A percentile compares a stretch with the other conserved stretches of the same genome.
These are phyloP conservation scores for Drymonia ruficornis DNA, from an alignment of 2,888 invertebrate genomes.

Conservation along the genomic window DNA sequence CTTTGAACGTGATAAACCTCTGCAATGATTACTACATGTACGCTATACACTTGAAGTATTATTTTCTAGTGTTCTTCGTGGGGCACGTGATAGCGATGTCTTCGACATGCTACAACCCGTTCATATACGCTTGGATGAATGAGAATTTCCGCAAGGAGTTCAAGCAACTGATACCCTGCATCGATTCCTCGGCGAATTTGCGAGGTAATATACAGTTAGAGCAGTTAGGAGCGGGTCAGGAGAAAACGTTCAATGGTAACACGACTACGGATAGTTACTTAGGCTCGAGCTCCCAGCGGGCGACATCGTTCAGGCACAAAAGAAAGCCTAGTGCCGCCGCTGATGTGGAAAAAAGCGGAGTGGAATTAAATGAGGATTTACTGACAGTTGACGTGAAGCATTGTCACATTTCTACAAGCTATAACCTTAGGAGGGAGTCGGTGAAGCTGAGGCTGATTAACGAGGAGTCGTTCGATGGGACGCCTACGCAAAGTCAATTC, in stretches of 20 bases:
- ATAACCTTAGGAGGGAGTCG: slow-evolving; percentile 75
- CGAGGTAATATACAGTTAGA: slow-evolving; percentile 78
- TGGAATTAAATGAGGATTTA: slow-evolving; percentile 75
- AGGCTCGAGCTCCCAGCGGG: slow-evolving; percentile 82
- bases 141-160: slow-evolving; percentile 98
- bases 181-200: slow-evolving; percentile 78
- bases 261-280: slow-evolving; percentile 89
- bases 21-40: slow-evolving; percentile 92
- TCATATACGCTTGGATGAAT: slow-evolving; percentile 98
- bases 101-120: slow-evolving; percentile 98
- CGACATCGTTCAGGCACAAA: slow-evolving; percentile 80
- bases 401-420: slow-evolving; percentile 79
- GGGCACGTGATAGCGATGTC: slow-evolving; percentile 97
- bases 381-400: slow-evolving; percentile 77
- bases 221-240: slow-evolving; percentile 84
- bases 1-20: slow-evolving; percentile 95
- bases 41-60: slow-evolving; percentile 91
- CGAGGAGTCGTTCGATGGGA: slow-evolving; percentile 77
- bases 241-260: slow-evolving; percentile 90
- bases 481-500: slow-evolving; percentile 78
- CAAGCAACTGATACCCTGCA: slow-evolving; percentile 89
- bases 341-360: slow-evolving; percentile 84
- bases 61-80: slow-evolving; percentile 94
- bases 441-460: slow-evolving; percentile 77
- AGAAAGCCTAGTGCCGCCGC: slow-evolving; percentile 86